A percentile compares a stretch with the other conserved stretches of the same genome.
Conservation (phyloP, 1,140 invertebrate species). For the Leptopilina clavipes region DNA sequence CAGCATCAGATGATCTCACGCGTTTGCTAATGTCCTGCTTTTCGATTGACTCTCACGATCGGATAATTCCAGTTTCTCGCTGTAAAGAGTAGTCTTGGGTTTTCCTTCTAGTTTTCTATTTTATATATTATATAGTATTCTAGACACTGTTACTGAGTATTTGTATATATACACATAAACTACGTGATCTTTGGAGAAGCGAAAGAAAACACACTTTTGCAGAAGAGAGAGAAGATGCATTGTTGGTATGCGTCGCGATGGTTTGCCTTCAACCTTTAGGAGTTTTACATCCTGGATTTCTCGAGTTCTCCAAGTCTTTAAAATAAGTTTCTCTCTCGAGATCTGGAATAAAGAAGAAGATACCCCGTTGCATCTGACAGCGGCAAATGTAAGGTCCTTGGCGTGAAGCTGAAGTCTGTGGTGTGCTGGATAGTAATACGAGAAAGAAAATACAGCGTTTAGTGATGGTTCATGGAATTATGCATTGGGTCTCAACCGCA, state of each 20-base stretch:
- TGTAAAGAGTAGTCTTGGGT: background rate
- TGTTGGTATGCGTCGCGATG: conserved; percentile 28
- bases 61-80: background rate
- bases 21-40: conserved; percentile 18
- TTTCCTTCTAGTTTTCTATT: conserved; percentile 23
- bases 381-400: conserved; percentile 29
- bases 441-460: background rate
- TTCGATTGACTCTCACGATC: conserved; percentile 16
- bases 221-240: conserved; percentile 4
- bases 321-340: background rate
- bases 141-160: background rate
- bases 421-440: no score
- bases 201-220: background rate
- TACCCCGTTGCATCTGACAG: conserved; percentile 14
- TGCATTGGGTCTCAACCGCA: background rate
- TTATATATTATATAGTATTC: background rate
- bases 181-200: conserved; percentile 14
- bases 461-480: conserved; percentile 32
- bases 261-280: conserved; percentile 22
- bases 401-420: conserved; percentile 10
- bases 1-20: conserved; percentile 25
- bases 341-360: conserved; percentile 31
- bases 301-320: conserved; percentile 25
- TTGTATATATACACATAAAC: no score
- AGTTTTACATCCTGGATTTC: conserved; percentile 32